phyloP scores from a whole-genome alignment of 53 echinoderm and acorn worm genomes.

The Paracentrotus lividus region DNA sequence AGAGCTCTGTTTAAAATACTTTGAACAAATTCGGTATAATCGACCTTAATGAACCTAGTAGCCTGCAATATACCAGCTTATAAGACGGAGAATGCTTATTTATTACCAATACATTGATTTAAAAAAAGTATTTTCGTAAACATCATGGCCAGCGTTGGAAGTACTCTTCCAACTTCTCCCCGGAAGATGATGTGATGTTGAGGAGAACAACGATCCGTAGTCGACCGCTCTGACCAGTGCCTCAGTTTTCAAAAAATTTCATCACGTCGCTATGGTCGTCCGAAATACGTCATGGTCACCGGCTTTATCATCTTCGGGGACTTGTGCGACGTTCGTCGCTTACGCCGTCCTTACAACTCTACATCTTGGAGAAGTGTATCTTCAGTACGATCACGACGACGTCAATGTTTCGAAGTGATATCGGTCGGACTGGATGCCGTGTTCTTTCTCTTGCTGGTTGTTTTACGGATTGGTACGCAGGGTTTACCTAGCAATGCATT shows the following conservation, averaged over 20 bases:
- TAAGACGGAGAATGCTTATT: too few species aligned
- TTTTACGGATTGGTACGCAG: neutral
- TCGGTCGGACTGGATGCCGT: neutral
- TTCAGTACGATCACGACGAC: neutral
- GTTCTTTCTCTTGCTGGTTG: conserved; percentile 29
- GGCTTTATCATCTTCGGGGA: conserved; percentile 19
- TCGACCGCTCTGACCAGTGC: neutral
- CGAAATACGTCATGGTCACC: neutral
- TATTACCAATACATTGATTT: neutral
- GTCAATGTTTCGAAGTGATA: neutral
- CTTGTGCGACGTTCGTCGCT: neutral
- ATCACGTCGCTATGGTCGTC: neutral
- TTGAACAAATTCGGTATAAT: too few species aligned
- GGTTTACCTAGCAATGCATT: conserved; percentile 1
- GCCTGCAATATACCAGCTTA: too few species aligned
- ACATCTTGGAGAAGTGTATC: neutral
- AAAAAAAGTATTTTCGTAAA: neutral
- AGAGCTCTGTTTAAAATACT: too few species aligned
- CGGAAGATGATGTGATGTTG: neutral
- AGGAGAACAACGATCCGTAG: neutral
- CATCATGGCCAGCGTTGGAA: neutral
- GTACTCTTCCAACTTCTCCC: neutral
- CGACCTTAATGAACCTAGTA: too few species aligned
- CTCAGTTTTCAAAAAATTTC: neutral
- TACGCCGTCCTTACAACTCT: neutral